phyloP scores from a whole-genome alignment of 2,113 vertebrate species.

The Menidia beryllina region DNA sequence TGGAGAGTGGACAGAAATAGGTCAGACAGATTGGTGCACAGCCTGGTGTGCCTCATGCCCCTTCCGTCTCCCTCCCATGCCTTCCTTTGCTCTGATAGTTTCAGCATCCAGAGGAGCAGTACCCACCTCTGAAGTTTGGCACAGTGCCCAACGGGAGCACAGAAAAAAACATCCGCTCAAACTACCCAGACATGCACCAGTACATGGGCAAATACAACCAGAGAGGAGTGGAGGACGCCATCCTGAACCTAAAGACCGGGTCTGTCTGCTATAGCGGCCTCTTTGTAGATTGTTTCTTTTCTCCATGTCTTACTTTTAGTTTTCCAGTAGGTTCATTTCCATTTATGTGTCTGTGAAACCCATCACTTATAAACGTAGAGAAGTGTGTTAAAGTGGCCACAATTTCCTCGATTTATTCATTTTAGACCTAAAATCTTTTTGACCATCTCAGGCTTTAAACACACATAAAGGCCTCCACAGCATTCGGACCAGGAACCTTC shows the following conservation, averaged over 20 bases:
- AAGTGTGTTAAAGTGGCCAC: slow-evolving; percentile 5
- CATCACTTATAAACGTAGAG: background rate
- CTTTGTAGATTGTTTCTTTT: background rate
- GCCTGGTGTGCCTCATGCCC: slow-evolving; percentile 68
- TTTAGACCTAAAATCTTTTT: background rate
- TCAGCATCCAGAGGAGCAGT: slow-evolving; percentile 93
- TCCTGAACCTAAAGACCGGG: slow-evolving; percentile 91
- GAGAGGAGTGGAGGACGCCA: slow-evolving; percentile 91
- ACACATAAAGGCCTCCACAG: background rate
- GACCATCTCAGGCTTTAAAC: background rate
- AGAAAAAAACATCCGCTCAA: slow-evolving; percentile 95
- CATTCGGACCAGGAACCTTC: too few species aligned
- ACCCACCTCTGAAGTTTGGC: slow-evolving; percentile 92
- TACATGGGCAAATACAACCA: slow-evolving; percentile 97
- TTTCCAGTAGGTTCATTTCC: background rate
- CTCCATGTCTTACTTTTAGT: background rate
- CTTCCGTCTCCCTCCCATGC: slow-evolving; percentile 52
- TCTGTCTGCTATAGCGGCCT: slow-evolving; percentile 62
- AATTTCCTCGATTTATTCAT: slow-evolving; percentile 7
- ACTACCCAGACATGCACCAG: slow-evolving; percentile 94
- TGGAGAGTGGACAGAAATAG: slow-evolving; percentile 75
- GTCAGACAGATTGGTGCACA: slow-evolving; percentile 78
- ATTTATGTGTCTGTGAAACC: slow-evolving; percentile 7
- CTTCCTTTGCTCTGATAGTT: slow-evolving; percentile 81
- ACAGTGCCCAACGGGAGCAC: slow-evolving; percentile 95